A percentile compares a stretch with the other conserved stretches of the same genome.
Conservation (phyloP, 1,140 invertebrate species). For the Bombus fervidus region DNA sequence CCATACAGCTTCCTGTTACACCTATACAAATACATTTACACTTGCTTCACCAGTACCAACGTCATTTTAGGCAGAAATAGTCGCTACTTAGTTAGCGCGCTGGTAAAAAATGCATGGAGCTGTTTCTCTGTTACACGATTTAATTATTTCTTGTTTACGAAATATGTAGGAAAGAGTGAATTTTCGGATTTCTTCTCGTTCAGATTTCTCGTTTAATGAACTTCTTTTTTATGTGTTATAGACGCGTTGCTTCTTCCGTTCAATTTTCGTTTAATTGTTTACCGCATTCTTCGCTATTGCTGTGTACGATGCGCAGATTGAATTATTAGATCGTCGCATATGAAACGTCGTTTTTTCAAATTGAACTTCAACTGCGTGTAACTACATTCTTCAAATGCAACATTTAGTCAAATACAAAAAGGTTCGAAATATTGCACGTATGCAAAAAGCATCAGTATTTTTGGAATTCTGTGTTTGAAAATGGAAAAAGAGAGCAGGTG, state of each 20-base stretch:
- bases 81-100: too few relatives aligned
- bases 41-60: background rate
- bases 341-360: too few relatives aligned
- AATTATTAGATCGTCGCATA: too few relatives aligned
- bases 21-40: background rate
- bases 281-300: too few relatives aligned
- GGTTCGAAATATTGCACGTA: background rate
- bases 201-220: too few relatives aligned
- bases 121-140: background rate
- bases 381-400: too few relatives aligned
- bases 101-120: background rate
- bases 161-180: background rate
- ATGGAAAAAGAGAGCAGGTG: background rate
- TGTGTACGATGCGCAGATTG: too few relatives aligned
- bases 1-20: background rate
- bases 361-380: too few relatives aligned
- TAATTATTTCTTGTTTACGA: slow-evolving; percentile 43
- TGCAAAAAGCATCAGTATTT: background rate
- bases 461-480: background rate
- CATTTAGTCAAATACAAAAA: background rate
- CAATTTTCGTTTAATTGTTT: too few relatives aligned
- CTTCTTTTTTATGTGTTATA: too few relatives aligned
- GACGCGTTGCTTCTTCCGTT: too few relatives aligned
- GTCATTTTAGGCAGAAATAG: background rate
- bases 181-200: background rate